Conservation (phyloP, 2,797 vertebrate species). For the Eupleurogrammus muticus region DNA sequence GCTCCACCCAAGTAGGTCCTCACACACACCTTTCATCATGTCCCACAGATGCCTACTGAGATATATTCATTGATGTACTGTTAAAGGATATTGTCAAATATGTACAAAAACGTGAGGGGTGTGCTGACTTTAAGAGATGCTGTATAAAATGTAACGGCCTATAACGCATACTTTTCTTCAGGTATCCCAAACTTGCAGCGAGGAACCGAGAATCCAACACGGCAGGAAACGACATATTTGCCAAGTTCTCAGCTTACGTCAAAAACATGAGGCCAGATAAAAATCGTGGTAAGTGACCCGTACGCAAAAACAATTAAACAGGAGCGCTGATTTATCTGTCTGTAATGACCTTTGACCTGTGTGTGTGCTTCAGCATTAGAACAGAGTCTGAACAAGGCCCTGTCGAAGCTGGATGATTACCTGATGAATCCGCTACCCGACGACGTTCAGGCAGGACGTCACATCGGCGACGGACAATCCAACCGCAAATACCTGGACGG, state of each 20-base stretch:
- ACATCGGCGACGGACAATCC: constrained; percentile 70
- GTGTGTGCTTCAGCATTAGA: constrained; percentile 86
- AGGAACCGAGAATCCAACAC: constrained; percentile 92
- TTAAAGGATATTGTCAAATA: too few species aligned
- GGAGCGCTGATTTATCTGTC: not conserved
- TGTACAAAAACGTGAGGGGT: too few species aligned
- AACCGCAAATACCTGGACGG: constrained; percentile 94
- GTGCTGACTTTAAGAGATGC: too few species aligned
- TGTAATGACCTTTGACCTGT: not conserved
- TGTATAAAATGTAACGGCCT: too few species aligned
- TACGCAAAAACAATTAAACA: not conserved
- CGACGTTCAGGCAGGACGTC: constrained; percentile 81
- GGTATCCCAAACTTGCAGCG: constrained; percentile 92
- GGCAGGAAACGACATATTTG: constrained; percentile 95
- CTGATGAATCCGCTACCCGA: constrained; percentile 88
- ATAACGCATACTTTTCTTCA: constrained; percentile 54
- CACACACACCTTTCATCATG: too few species aligned
- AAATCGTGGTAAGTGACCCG: constrained; percentile 82
- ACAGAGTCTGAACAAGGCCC: constrained; percentile 89
- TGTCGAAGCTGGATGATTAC: constrained; percentile 92
- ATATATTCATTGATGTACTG: too few species aligned
- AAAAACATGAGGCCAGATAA: constrained; percentile 94
- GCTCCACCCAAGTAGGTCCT: constrained; percentile 91
- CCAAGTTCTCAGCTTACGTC: constrained; percentile 95
- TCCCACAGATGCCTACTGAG: too few species aligned